Evolutionary conservation across 2,113 vertebrate species (phyloP), one percentile per base, ranked within the genome.

Genomic region (Nettapus auritus): DNA sequence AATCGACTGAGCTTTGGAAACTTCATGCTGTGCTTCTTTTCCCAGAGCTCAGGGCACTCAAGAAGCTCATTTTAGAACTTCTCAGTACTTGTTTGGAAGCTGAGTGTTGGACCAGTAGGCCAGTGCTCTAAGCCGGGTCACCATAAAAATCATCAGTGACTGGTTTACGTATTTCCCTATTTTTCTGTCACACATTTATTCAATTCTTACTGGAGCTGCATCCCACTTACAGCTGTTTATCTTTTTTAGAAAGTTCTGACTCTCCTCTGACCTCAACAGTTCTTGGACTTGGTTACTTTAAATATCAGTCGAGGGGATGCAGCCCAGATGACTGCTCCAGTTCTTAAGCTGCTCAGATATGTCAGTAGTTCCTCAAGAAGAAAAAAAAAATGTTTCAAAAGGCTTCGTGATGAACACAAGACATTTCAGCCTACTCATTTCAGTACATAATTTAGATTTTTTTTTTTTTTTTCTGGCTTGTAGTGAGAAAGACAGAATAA

Each of bases 1-100:
- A 78, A 78, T 67, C 81, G 56, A 46, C 33, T 26, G 68, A 78
- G 29, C 25, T 44, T 86, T 88, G 83, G 53, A 42, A 94, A 63
- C 40, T 75, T 38, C 36, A 18, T 79, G 48, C 18, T 69, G 6
- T 44, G n/a, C 93, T 76, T 76, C 44, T 71, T 76, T 92, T 97
- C 74, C 66, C 81, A 93, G 62, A 68, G 29, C 33, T 92, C 20
- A 52, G 33, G 33, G 59, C 36, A 56, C 11, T 83, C 34, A 29
- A 42, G 34, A 78, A 82, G 33, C 48, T 85, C 34, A 21, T 69
- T 87, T 73, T 71, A 70, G 34, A 84, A 60, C 75, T 84, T 93
- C 92, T 50, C 33, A 33, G 12, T 71, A 6, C 44, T 84, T 67
- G 11, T 87, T 86, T 86, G 44, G 53, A 87, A 82, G 77, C 62